Base-by-base conservation (phyloP, 1,140 invertebrate genomes). In the Nasonia vitripennis region DNA sequence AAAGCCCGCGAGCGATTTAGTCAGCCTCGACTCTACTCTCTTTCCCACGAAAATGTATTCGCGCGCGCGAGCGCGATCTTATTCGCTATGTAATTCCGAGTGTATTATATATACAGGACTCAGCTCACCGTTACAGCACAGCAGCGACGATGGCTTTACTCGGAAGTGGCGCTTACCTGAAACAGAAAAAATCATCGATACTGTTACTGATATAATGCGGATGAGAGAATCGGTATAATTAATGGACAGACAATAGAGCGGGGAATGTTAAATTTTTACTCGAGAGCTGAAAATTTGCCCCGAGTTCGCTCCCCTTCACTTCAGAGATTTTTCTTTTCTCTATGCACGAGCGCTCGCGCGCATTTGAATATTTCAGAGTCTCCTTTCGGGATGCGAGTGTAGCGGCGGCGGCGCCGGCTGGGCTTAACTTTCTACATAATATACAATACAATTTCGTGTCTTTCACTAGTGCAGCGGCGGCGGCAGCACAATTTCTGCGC, bases 351-450 rank as follows among this genome's bases (percentile, higher is more conserved):
- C 2, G 27, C 34, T 20, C 23, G n/a, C 10, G 23, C 17, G 62
- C 12, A 27, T 34, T 41, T 83, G 37, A 83, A 83, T 83, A 83
- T 83, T 83, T 83, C 37, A 83, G n/a, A 31, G 73, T 23, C 73
- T 34, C 37, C 62, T 77, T 67, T 71, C 77, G 67, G 55, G 81
- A 70, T 67, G 34, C 74, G 10, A 62, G 51, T 23, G 14, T 37
- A 17, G 41, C 11, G 41, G 27, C 1, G 27, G 27, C 55, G 68
- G 48, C 20, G 75, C 75, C 20, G 48, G 27, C 34, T 62, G 55
- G 62, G n/a, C 74, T 83, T 27, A 83, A 78, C 82, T 78, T 83
- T 70, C 74, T 83, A 70, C 75, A 78, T 78, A 83, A 83, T 83
- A 83, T 83, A 83, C 82, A 83, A 83, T 71, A 75, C 45, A 77